A percentile compares a stretch with the other conserved stretches of the same genome.
Evolutionary conservation across 2,113 vertebrate species (phyloP).

Genomic region (Periophthalmodon schlosseri): DNA sequence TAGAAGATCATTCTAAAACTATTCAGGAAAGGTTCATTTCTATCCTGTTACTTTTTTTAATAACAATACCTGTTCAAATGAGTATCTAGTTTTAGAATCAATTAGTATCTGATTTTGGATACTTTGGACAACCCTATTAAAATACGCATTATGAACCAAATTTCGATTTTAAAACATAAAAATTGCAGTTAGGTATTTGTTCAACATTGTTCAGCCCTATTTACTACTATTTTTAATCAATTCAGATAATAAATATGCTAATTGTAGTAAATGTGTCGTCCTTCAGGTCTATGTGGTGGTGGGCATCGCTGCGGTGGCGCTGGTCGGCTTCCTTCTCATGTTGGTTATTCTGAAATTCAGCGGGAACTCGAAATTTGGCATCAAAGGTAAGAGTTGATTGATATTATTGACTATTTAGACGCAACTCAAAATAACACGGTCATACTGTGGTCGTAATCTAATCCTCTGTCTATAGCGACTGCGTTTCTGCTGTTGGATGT

Average conservation of each 20-base stretch:
- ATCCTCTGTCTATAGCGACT: not conserved
- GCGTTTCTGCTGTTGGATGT: slow-evolving; percentile 20
- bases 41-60: no score
- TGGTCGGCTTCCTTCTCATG: slow-evolving; percentile 93
- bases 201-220: no score
- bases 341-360: slow-evolving; percentile 95
- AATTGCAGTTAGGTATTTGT: no score
- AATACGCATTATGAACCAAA: no score
- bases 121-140: no score
- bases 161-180: no score
- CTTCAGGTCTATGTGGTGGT: slow-evolving; percentile 94
- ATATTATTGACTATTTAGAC: not conserved
- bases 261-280: not conserved
- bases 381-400: slow-evolving; percentile 90
- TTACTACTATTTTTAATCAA: no score
- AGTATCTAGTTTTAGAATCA: no score
- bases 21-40: no score
- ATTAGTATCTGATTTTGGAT: no score
- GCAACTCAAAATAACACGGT: not conserved
- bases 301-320: slow-evolving; percentile 92
- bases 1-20: no score
- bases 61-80: no score
- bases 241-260: not conserved
- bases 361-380: slow-evolving; percentile 97
- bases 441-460: not conserved